A percentile compares a stretch with the other conserved stretches of the same genome.
Evolutionary conservation across 2,113 vertebrate species (phyloP).

Genomic region (Dicrurus megarhynchus): DNA sequence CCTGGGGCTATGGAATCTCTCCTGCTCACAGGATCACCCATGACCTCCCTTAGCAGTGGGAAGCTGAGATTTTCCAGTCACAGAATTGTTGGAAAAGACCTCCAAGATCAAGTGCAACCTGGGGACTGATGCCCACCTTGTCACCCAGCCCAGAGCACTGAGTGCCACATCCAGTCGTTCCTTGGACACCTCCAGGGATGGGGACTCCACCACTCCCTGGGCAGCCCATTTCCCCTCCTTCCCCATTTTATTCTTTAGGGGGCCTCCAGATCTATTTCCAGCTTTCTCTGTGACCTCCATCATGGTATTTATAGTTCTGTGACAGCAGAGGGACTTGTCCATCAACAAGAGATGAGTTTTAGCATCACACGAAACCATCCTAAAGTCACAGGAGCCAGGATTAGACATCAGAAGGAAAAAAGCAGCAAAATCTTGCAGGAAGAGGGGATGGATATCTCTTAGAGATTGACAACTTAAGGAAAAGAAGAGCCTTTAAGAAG

Average conservation of each 20-base stretch:
- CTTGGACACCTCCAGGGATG: not conserved
- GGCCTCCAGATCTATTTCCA: not conserved
- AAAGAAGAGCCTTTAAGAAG: not conserved
- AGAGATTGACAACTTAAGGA: not conserved
- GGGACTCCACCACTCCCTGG: not conserved
- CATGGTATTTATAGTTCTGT: not conserved
- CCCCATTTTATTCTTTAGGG: not conserved
- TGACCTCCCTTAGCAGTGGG: not conserved
- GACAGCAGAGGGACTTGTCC: not conserved
- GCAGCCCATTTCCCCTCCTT: not conserved
- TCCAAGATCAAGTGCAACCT: rapidly evolving
- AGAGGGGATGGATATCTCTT: not conserved
- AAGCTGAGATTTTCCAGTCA: not conserved
- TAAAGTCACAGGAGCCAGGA: not conserved
- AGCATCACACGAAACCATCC: not conserved
- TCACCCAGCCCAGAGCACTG: not conserved
- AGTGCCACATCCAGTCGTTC: not conserved
- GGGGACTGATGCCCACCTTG: rapidly evolving
- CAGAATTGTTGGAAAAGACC: not conserved
- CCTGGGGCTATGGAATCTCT: not conserved
- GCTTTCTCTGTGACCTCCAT: not conserved
- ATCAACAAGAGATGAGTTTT: not conserved
- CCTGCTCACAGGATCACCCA: not conserved
- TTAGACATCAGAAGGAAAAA: not conserved
- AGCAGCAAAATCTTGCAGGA: not conserved